phyloP scores from a whole-genome alignment of 2,888 invertebrate species.

The Leucania comma region DNA sequence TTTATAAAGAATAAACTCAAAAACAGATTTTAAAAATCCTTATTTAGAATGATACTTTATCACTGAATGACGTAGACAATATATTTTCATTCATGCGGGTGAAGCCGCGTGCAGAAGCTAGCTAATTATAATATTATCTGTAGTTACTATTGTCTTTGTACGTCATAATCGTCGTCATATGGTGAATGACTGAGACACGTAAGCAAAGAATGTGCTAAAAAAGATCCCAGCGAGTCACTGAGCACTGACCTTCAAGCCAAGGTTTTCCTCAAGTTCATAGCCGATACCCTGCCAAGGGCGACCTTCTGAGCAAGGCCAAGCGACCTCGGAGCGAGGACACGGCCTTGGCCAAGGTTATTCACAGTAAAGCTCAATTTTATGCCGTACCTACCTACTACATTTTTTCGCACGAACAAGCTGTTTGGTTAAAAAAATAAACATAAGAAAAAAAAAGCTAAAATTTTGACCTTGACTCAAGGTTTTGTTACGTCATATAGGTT shows the following conservation, averaged over 20 bases:
- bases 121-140: no score
- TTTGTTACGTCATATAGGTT: slow-evolving; percentile 10
- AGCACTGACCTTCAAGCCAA: slow-evolving; percentile 58
- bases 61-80: no score
- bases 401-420: no score
- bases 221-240: slow-evolving; percentile 31
- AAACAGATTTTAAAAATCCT: no score
- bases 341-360: slow-evolving; percentile 49
- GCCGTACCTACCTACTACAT: no score
- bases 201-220: slow-evolving; percentile 37
- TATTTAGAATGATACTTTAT: no score
- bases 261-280: slow-evolving; percentile 56
- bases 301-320: slow-evolving; percentile 69
- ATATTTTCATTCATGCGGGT: no score
- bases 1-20: no score
- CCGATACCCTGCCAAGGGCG: slow-evolving; percentile 60
- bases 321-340: slow-evolving; percentile 70
- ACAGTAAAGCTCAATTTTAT: not conserved
- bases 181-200: no score
- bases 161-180: not conserved
- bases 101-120: no score
- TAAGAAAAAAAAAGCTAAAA: not conserved
- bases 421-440: not conserved
- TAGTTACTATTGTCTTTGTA: no score
- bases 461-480: slow-evolving; percentile 50